phyloP scores from a whole-genome alignment of 2,113 vertebrate genomes.

The Myotis davidii region DNA sequence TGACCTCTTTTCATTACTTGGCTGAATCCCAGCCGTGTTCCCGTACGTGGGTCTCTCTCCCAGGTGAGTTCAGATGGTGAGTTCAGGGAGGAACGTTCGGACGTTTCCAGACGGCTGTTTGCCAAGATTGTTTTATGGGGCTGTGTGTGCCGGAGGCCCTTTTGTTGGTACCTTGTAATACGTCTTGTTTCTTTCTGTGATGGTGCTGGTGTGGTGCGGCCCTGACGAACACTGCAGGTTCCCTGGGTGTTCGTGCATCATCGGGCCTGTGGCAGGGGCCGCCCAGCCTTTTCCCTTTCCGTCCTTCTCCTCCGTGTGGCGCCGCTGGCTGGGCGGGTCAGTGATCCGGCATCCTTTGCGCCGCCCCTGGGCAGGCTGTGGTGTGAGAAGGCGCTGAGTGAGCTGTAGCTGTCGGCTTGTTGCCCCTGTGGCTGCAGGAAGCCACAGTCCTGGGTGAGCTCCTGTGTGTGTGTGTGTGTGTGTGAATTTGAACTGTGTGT shows the following conservation, averaged over 20 bases:
- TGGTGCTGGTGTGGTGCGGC: background rate
- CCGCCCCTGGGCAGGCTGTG: conserved; percentile 62
- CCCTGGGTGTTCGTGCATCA: conserved; percentile 15
- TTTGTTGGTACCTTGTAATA: background rate
- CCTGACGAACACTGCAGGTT: background rate
- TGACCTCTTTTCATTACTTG: conserved; percentile 33
- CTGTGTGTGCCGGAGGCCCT: background rate
- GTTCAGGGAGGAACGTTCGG: background rate
- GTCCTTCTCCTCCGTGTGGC: conserved; percentile 70
- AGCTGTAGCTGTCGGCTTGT: conserved; percentile 68
- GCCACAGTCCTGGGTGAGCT: conserved; percentile 60
- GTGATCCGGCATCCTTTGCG: conserved; percentile 47
- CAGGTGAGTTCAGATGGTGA: background rate
- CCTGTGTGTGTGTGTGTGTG: too few relatives aligned
- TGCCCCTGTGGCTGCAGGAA: conserved; percentile 39
- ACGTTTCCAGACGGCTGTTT: background rate
- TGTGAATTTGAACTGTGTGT: background rate
- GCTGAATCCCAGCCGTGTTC: background rate
- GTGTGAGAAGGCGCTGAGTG: conserved; percentile 76
- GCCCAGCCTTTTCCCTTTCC: conserved; percentile 23
- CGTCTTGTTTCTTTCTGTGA: background rate
- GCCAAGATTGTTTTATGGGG: background rate
- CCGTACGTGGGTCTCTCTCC: background rate
- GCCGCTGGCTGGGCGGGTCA: background rate
- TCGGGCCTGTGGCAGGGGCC: background rate